phyloP scores from a whole-genome alignment of 2,888 invertebrate genomes.

The Rotaria sp. region DNA sequence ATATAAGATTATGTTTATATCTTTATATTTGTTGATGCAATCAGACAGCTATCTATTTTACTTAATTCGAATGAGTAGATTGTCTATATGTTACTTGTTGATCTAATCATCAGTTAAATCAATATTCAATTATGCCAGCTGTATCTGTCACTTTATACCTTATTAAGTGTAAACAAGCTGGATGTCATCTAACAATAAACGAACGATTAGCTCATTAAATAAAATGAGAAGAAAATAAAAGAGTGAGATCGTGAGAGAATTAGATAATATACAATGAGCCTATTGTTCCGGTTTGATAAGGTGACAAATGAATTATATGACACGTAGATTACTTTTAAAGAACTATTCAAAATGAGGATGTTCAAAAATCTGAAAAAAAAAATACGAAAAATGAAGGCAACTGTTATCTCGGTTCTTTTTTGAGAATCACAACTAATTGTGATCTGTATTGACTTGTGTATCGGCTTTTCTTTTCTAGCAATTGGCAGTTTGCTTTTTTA shows the following conservation, averaged over 20 bases:
- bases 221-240: neutral
- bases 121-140: conserved; percentile 10
- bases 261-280: too few relatives aligned
- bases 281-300: too few relatives aligned
- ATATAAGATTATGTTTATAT: neutral
- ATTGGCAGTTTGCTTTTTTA: neutral
- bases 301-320: too few relatives aligned
- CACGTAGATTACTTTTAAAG: too few relatives aligned
- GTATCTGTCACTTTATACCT: neutral
- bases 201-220: neutral
- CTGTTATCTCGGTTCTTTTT: too few relatives aligned
- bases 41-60: neutral
- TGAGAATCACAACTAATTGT: neutral
- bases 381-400: too few relatives aligned
- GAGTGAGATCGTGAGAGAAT: neutral
- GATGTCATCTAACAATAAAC: neutral
- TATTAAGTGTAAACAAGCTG: neutral
- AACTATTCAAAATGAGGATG: too few relatives aligned
- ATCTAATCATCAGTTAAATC: conserved; percentile 12
- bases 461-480: neutral
- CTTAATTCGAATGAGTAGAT: neutral
- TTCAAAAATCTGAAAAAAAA: too few relatives aligned
- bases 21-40: neutral
- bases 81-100: neutral
- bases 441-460: too few relatives aligned